Base-by-base conservation (phyloP, 2,888 invertebrate species). In the Orthosia gracilis region DNA sequence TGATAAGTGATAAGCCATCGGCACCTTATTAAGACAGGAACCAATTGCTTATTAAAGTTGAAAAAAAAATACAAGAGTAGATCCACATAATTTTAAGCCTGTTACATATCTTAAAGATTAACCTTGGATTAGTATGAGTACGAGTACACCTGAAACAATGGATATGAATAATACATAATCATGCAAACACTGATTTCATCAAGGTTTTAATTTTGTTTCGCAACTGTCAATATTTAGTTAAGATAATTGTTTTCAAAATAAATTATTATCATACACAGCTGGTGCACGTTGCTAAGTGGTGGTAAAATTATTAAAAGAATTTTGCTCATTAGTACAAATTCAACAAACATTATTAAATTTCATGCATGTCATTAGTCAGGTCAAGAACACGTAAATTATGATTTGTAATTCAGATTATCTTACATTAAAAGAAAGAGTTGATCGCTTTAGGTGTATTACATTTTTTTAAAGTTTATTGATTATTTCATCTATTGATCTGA, bases 111-210 rank as follows among this genome's bases (percentile, higher is more conserved):
- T 13, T 13, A 26, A 69, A 65, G 50, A 75, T 73, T 72, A 78
- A 68, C 83, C 83, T 83, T 82, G 66, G 55, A 58, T 76, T 61
- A 64, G 59, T 55, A 57, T 69, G 67, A 69, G 54, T 75, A 62
- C 47, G 67, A 69, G 54, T 75, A 62, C 47, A 77, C 58, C 66
- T 78, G 67, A 87, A 87, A 87, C 88, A 88, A 88, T 88, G 57
- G 73, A 49, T 54, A 85, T 88, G 84, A 86, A 89, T 89, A 71
- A 89, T 89, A 88, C 87, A 89, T 85, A 40, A 40, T 40, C 1
- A 57, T 66, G 26, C 71, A 69, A 72, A 68, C 70, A 69, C 63
- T 72, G 75, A 82, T 82, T 80, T 74, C 52, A 73, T 74, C 80
- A 82, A 84, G 77, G 82, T 78, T 78, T 73, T 73, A 71, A 77